Evolutionary conservation across 2,888 invertebrate genomes (phyloP), one percentile per base, ranked within the genome.

Genomic region (Dorcus parallelipipedus): DNA sequence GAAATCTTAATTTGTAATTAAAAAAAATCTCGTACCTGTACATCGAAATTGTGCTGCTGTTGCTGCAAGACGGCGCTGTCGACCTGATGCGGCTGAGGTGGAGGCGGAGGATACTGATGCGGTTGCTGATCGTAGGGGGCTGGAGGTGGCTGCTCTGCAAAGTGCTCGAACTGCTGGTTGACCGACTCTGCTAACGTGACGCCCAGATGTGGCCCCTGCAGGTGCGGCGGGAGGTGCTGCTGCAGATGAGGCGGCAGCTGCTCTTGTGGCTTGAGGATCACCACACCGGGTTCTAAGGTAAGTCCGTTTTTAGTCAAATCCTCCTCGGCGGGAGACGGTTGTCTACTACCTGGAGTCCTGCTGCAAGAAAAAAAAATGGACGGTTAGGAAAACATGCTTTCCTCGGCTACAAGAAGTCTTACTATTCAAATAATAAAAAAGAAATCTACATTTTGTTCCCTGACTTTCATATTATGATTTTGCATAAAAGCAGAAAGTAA

Each of bases 311-410:
- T 86, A 63, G 81, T 82, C 58, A 85, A 80, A 59, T 92, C 92
- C 71, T 91, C 91, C 78, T 94, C 94, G 10, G 93, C 92, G 51
- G 95, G 95, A 45, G 95, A 95, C 62, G 93, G 93, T 79, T 95
- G 95, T 71, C 94, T 87, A 72, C 95, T 94, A 54, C 93, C 93
- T 42, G 92, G 92, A 65, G 93, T 93, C 71, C 93, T 91, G 78
- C 92, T 93, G 81, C 53, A 83, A 54, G 17, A 38, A 45, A 23
- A 60, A 26, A 33, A 33, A 33, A 33, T 39, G 47, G 49, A 49
- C 17, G 6, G 26, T 33, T 33, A 33, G 7, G 7, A 33, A 33
- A 6, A 33, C 3, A 3, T 20, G 3, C 20, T 20, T 14, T 20
- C 20, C 20, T 20, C 20, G 20, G 3, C 20, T 20, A 20, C 3